Base-by-base conservation (phyloP, 1,140 invertebrate species). In the Eufriesea mexicana region DNA sequence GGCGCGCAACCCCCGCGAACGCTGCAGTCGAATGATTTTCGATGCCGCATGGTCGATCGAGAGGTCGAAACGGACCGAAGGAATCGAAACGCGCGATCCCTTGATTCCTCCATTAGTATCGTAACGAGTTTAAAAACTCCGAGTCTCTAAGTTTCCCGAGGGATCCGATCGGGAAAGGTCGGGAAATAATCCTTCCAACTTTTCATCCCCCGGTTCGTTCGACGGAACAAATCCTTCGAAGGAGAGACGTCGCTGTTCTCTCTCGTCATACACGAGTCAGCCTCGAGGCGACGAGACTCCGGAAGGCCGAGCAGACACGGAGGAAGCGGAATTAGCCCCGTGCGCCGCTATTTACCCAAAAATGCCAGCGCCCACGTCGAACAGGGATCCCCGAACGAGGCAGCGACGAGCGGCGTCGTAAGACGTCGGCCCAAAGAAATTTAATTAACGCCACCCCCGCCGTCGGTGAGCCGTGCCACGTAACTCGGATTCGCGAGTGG, bases 401-500 rank as follows among this genome's bases (percentile, higher is more conserved):
- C 16, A 42, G 10, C 67, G 49, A 12, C 42, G 67, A 42, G 4
- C 57, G 10, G 20, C 51, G 51, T 28, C 45, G 72, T 59, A 68
- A 76, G 79, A 76, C 72, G 51, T 8, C 35, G 73, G 45, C 47
- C 42, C 54, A 62, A 82, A 82, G 79, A 82, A 82, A 82, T 82
- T 82, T 82, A 82, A 82, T 82, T 82, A 82, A 82, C 79, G 79
- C 59, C 59, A 54, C 18, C 59, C 49, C 23, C 23, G 4, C 14
- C 28, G 20, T 28, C 23, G 68, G 20, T 18, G 67, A 67, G 55
- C 28, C 57, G 70, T 59, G 49, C 59, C 71, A 55, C 79, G 79
- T 82, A 75, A 67, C 72, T 82, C 79, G 79, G 62, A 82, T 82
- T 82, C 79, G 79, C 79, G 74, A 82, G 73, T 82, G 79, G 79